Conservation (phyloP, 2,113 vertebrate genomes). For the Synodontis membranacea region DNA sequence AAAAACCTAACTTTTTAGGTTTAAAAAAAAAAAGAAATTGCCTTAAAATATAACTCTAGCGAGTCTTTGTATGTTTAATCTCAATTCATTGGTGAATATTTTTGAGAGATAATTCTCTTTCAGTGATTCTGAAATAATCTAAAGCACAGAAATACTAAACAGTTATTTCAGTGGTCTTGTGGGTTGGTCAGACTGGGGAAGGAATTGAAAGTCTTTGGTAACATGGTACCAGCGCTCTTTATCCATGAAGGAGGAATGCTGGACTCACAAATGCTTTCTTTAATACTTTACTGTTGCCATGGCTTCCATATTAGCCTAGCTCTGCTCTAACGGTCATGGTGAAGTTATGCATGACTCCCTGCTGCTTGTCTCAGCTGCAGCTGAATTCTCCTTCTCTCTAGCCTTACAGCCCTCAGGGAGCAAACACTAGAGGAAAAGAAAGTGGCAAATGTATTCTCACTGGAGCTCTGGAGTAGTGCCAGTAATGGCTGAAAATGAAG, state of each 20-base stretch:
- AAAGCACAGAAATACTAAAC: neutral
- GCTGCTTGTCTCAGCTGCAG: slow-evolving; percentile 10
- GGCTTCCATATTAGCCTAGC: slow-evolving; percentile 2
- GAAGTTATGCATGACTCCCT: neutral
- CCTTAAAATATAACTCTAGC: neutral
- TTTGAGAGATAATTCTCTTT: neutral
- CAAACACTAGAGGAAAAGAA: slow-evolving; percentile 9
- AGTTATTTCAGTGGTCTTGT: neutral
- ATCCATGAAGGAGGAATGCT: neutral
- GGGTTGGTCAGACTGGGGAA: neutral
- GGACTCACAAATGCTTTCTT: neutral
- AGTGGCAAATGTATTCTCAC: neutral
- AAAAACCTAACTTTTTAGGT: neutral
- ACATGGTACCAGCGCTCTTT: neutral
- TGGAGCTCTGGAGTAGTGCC: neutral
- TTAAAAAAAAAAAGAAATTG: neutral
- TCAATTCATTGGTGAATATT: neutral
- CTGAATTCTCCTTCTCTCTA: slow-evolving; percentile 4
- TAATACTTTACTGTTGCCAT: neutral
- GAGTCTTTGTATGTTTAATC: neutral
- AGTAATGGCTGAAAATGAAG: slow-evolving; percentile 12
- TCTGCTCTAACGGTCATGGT: slow-evolving; percentile 2
- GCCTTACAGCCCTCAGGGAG: slow-evolving; percentile 16
- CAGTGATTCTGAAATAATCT: neutral
- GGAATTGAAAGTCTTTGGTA: neutral